Evolutionary conservation across 2,888 invertebrate genomes (phyloP).

Genomic region (Mythimna impura): DNA sequence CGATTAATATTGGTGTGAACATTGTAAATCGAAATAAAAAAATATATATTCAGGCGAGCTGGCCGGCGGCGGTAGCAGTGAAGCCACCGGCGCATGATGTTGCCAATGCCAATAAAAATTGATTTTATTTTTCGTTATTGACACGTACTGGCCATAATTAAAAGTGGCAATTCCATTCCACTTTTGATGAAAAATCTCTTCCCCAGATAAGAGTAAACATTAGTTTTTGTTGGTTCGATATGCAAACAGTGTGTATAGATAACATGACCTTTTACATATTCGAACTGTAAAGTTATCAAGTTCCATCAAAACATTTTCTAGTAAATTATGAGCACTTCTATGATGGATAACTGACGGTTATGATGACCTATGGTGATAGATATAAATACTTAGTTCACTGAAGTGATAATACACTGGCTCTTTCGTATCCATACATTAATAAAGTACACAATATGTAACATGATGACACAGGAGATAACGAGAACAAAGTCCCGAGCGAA

Average conservation of each 20-base stretch:
- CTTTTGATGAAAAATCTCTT: conserved; percentile 12
- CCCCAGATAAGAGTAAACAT: conserved; percentile 14
- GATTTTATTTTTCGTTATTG: conserved; percentile 72
- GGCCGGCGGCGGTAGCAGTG: conserved; percentile 52
- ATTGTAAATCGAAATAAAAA: conserved; percentile 68
- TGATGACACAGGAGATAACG: conserved; percentile 1
- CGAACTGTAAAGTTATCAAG: not conserved
- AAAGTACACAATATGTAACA: not conserved
- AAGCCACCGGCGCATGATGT: conserved; percentile 65
- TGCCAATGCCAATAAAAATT: conserved; percentile 67
- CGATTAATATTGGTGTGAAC: conserved; percentile 68
- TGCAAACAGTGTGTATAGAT: not conserved
- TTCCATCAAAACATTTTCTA: not conserved
- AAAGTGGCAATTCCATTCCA: conserved; percentile 44
- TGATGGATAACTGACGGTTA: not conserved
- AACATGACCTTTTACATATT: not conserved
- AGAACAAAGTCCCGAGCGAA: conserved; percentile 1
- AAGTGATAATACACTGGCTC: not conserved
- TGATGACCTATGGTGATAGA: not conserved
- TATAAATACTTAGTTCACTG: not conserved
- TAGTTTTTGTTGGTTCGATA: not conserved
- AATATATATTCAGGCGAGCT: conserved; percentile 64
- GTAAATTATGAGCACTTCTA: not conserved
- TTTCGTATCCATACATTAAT: not conserved
- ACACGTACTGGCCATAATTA: conserved; percentile 67